A percentile compares a stretch with the other conserved stretches of the same genome.
Conservation (phyloP, 2,113 vertebrate species). For the Delphinus delphis region DNA sequence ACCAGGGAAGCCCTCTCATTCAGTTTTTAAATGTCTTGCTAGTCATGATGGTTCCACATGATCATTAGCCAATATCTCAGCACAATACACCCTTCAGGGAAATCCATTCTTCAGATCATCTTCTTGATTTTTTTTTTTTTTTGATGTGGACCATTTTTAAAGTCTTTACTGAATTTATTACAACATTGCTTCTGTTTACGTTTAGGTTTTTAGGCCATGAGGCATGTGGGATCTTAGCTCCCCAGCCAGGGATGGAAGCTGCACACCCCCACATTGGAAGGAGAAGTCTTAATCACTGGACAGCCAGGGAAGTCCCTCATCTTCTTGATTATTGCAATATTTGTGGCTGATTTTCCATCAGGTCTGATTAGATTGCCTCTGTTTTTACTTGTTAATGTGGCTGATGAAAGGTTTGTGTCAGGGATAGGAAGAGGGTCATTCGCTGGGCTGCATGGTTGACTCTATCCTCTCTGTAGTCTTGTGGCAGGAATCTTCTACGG, state of each 20-base stretch:
- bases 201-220: too few relatives aligned
- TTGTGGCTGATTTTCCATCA: not conserved
- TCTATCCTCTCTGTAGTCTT: not conserved
- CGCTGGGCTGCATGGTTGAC: not conserved
- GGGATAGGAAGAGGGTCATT: not conserved
- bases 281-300: too few relatives aligned
- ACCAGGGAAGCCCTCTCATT: not conserved
- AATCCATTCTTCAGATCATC: not conserved
- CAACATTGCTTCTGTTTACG: too few relatives aligned
- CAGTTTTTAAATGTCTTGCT: not conserved
- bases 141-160: too few relatives aligned
- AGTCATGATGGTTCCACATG: not conserved
- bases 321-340: not conserved
- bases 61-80: not conserved
- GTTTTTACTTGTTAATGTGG: not conserved
- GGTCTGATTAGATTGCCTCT: not conserved
- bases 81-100: not conserved
- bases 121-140: not conserved
- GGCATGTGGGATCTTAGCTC: too few relatives aligned
- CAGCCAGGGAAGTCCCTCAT: too few relatives aligned
- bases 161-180: too few relatives aligned
- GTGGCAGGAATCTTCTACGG: not conserved
- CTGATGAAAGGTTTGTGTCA: not conserved
- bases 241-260: too few relatives aligned
- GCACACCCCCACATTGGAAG: rapidly evolving